Percentiles rank a stretch among this genome's conserved stretches.
Evolutionary conservation across 2,888 invertebrate species (phyloP).

Genomic region (Tenodera sinensis): DNA sequence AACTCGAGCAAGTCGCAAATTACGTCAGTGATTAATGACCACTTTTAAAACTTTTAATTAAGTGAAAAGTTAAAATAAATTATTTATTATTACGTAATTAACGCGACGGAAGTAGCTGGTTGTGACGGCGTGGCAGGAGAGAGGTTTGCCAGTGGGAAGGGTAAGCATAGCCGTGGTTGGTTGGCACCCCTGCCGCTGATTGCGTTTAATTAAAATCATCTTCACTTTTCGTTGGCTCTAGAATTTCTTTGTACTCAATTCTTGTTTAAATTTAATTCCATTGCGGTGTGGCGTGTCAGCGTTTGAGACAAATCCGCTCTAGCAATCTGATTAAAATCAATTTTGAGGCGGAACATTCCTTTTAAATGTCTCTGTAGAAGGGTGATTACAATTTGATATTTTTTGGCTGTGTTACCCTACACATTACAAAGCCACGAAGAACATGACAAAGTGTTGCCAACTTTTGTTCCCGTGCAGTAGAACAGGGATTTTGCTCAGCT

Average conservation of each 20-base stretch:
- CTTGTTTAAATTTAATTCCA: background rate
- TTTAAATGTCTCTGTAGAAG: too few relatives aligned
- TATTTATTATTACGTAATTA: constrained; percentile 17
- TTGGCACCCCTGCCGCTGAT: background rate
- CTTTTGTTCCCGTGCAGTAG: too few relatives aligned
- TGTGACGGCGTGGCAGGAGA: background rate
- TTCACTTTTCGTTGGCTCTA: background rate
- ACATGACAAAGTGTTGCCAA: too few relatives aligned
- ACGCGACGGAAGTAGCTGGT: background rate
- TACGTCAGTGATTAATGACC: constrained; percentile 13
- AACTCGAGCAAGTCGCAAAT: background rate
- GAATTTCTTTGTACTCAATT: background rate
- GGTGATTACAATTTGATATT: too few relatives aligned
- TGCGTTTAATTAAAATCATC: constrained; percentile 11
- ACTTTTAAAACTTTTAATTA: constrained; percentile 15
- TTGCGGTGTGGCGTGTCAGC: background rate
- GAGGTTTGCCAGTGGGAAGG: background rate
- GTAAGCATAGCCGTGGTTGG: background rate
- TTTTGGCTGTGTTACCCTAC: too few relatives aligned
- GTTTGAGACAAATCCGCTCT: background rate
- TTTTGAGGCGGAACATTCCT: background rate
- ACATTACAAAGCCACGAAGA: too few relatives aligned
- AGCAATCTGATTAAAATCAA: background rate
- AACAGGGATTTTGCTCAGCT: too few relatives aligned
- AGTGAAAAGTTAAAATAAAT: constrained; percentile 16